Evolutionary conservation across 2,113 vertebrate species (phyloP).

Genomic region (Myocastor coypus): DNA sequence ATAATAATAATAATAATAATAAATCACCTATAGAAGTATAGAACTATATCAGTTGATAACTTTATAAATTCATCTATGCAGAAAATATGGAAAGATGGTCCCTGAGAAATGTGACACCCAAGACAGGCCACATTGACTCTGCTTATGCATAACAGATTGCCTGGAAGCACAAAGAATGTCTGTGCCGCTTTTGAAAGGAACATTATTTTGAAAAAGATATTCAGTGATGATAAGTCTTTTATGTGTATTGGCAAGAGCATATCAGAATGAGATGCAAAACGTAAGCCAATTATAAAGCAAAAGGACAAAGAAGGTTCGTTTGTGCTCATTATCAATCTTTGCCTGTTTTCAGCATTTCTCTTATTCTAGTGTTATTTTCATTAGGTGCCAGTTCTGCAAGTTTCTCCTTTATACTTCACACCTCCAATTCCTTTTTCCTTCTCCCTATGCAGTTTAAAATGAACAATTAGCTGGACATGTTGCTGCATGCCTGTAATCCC

Average conservation of each 20-base stretch:
- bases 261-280: background rate
- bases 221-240: background rate
- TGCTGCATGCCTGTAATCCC: background rate
- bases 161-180: background rate
- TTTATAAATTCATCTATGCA: background rate
- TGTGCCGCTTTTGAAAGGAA: background rate
- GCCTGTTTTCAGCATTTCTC: background rate
- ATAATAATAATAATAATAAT: no score
- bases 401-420: background rate
- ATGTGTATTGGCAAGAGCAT: background rate
- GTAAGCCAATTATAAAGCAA: background rate
- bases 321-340: background rate
- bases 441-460: background rate
- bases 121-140: background rate
- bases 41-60: background rate
- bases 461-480: background rate
- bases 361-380: background rate
- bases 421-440: background rate
- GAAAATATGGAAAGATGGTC: background rate
- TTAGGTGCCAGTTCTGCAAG: background rate
- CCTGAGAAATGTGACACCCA: background rate
- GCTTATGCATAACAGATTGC: background rate
- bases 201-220: slow-evolving; percentile 8
- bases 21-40: background rate
- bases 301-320: background rate